A percentile compares a stretch with the other conserved stretches of the same genome.
These are phyloP conservation scores for Mythimna lalbum DNA, from an alignment of 2,888 invertebrate species.

Conservation along the genomic window DNA sequence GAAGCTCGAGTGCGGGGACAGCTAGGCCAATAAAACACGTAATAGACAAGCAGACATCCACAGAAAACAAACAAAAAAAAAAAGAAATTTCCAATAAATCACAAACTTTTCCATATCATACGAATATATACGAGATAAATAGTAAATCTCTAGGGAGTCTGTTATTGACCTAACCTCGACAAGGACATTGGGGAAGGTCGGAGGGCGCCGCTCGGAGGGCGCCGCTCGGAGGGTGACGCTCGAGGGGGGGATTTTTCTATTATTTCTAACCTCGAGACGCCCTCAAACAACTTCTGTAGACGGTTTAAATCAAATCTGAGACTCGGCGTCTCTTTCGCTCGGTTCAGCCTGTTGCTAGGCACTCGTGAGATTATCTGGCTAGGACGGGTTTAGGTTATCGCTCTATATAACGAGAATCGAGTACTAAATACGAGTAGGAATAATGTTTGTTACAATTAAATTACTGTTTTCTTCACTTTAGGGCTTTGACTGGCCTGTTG, in stretches of 20 bases:
- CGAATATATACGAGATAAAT: constrained; percentile 33
- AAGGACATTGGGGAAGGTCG: constrained; percentile 86
- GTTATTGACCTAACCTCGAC: constrained; percentile 78
- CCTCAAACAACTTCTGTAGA: constrained; percentile 74
- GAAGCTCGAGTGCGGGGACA: too few species aligned
- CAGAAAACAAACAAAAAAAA: not conserved
- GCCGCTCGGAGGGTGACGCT: constrained; percentile 75
- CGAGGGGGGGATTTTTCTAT: constrained; percentile 79
- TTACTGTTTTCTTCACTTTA: not conserved
- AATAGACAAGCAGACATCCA: not conserved
- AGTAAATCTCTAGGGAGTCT: constrained; percentile 53
- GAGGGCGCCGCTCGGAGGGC: constrained; percentile 75
- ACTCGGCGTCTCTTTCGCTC: constrained; percentile 22
- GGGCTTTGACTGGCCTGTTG: too few species aligned
- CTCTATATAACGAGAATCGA: not conserved
- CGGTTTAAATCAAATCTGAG: constrained; percentile 59
- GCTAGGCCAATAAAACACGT: not conserved
- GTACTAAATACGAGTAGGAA: not conserved
- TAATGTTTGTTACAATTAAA: not conserved
- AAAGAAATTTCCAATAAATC: not conserved
- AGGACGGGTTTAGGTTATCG: constrained; percentile 27
- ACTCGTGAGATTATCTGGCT: constrained; percentile 6
- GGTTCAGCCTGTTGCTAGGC: constrained; percentile 46
- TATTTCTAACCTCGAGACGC: constrained; percentile 86
- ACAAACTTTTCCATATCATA: not conserved